Evolutionary conservation across 2,888 invertebrate genomes (phyloP).

Genomic region (Agrochola litura): DNA sequence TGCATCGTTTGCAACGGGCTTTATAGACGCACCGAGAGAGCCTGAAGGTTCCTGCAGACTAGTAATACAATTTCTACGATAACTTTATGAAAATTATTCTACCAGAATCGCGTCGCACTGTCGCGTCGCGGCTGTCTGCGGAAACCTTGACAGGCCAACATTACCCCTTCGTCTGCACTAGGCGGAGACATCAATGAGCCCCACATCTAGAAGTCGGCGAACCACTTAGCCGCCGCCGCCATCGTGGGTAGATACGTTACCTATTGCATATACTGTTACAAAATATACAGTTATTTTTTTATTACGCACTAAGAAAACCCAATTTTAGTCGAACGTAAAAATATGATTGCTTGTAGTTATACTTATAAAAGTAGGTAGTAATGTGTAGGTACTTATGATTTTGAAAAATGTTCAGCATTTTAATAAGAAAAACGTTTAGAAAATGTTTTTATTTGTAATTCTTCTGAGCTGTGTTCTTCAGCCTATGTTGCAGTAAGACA

Average conservation of each 20-base stretch:
- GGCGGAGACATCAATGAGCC: not conserved
- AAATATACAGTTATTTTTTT: constrained; percentile 3
- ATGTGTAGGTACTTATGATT: not conserved
- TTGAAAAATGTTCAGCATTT: constrained; percentile 12
- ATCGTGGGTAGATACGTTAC: not conserved
- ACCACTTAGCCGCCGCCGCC: not conserved
- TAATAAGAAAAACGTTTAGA: constrained; percentile 12
- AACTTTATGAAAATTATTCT: no score
- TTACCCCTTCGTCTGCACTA: not conserved
- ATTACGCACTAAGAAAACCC: constrained; percentile 5
- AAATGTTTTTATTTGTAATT: constrained; percentile 46
- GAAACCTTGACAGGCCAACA: not conserved
- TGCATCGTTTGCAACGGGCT: no score
- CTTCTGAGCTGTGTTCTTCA: constrained; percentile 44
- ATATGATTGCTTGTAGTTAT: constrained; percentile 9
- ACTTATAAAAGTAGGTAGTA: not conserved
- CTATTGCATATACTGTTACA: constrained; percentile 2
- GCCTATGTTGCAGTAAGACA: constrained; percentile 45
- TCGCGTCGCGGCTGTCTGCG: no score
- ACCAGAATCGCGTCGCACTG: no score
- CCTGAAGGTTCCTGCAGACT: no score
- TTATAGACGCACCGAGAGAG: no score
- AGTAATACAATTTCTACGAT: no score
- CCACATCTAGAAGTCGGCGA: not conserved
- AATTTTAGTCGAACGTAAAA: constrained; percentile 32